phyloP scores from a whole-genome alignment of 2,888 invertebrate species.

The Synanthedon vespiformis region DNA sequence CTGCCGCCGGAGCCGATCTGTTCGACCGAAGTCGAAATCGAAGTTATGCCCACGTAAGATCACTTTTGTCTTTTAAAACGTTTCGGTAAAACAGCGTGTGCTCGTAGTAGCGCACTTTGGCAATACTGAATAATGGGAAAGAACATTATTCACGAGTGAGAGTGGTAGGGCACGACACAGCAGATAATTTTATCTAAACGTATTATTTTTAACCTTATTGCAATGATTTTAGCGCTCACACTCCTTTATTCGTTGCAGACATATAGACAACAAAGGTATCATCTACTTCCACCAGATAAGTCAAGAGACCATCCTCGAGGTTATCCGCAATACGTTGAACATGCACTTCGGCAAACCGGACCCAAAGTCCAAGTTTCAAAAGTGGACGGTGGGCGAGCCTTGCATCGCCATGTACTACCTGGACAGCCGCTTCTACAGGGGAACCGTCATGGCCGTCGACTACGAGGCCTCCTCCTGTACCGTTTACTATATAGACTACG shows the following conservation, averaged over 20 bases:
- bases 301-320: slow-evolving; percentile 46
- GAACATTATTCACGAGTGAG: too few relatives aligned
- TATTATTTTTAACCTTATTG: too few relatives aligned
- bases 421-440: slow-evolving; percentile 80
- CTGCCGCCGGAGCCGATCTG: slow-evolving; percentile 63
- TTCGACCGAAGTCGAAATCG: slow-evolving; percentile 66
- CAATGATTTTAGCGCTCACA: too few relatives aligned
- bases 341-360: slow-evolving; percentile 51
- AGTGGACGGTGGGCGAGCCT: slow-evolving; percentile 74
- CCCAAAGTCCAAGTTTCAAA: slow-evolving; percentile 52
- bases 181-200: too few relatives aligned
- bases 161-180: too few relatives aligned
- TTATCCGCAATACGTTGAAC: slow-evolving; percentile 63
- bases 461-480: slow-evolving; percentile 43
- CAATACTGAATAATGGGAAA: too few relatives aligned
- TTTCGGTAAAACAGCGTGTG: too few relatives aligned
- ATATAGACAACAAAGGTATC: slow-evolving; percentile 55
- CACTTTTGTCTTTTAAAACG: not conserved
- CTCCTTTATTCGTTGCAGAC: slow-evolving; percentile 20
- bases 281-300: slow-evolving; percentile 46
- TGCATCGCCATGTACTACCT: slow-evolving; percentile 77
- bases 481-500: slow-evolving; percentile 85
- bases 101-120: too few relatives aligned
- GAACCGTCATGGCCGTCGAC: slow-evolving; percentile 61
- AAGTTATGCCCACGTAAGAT: slow-evolving; percentile 74